Evolutionary conservation across 2,113 vertebrate genomes (phyloP).

Genomic region (Scytalopus superciliaris): DNA sequence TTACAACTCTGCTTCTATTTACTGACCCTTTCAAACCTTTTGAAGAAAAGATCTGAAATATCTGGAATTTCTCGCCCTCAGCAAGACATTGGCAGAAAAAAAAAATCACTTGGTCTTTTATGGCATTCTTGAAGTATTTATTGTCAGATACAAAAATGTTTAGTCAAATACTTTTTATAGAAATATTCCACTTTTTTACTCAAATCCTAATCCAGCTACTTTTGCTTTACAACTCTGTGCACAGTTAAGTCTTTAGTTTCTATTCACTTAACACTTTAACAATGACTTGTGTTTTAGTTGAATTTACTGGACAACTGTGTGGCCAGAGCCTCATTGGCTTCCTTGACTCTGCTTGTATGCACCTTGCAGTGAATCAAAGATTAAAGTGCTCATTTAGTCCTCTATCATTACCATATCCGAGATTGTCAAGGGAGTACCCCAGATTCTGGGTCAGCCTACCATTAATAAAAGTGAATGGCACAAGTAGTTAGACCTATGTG

Average conservation of each 20-base stretch:
- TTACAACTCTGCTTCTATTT: constrained; percentile 26
- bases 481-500: neutral
- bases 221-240: neutral
- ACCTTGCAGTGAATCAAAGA: neutral
- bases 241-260: neutral
- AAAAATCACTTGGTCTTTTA: neutral
- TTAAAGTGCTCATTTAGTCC: neutral
- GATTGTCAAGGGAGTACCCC: neutral
- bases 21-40: neutral
- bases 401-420: neutral
- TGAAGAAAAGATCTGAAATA: constrained; percentile 3
- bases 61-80: constrained; percentile 13
- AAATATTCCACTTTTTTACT: neutral
- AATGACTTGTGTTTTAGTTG: neutral
- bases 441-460: neutral
- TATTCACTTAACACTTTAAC: neutral
- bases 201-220: neutral
- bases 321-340: neutral
- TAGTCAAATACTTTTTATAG: neutral
- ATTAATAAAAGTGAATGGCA: neutral
- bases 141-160: neutral
- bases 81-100: neutral
- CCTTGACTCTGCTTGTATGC: neutral
- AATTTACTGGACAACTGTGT: neutral
- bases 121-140: neutral